Conservation (phyloP, 2,888 invertebrate genomes). For the Sphecodes monilicornis region DNA sequence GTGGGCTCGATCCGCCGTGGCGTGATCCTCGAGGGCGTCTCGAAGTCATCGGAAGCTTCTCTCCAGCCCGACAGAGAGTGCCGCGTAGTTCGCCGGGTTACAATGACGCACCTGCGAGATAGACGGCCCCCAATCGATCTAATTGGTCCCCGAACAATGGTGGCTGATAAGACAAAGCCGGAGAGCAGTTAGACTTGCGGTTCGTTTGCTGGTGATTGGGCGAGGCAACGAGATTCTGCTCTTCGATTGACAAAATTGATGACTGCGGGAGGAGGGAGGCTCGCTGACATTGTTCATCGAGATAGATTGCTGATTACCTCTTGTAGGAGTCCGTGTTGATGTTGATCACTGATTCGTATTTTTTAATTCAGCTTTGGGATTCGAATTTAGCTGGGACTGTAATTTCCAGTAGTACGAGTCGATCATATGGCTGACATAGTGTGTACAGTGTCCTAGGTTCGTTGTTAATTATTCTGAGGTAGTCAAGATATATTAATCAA, state of each 20-base stretch:
- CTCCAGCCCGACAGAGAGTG: not conserved
- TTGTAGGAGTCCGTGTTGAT: not conserved
- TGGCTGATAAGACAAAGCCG: slow-evolving; percentile 6
- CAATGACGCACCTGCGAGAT: slow-evolving; percentile 5
- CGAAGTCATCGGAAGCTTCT: not conserved
- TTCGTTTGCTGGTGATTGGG: not conserved
- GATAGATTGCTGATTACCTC: not conserved
- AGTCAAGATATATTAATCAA: too few relatives aligned
- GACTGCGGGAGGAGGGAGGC: not conserved
- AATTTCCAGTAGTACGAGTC: not conserved
- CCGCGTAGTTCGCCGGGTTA: not conserved
- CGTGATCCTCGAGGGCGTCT: not conserved
- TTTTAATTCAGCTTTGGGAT: not conserved
- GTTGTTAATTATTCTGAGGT: too few relatives aligned
- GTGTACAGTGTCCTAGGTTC: not conserved
- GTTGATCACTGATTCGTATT: not conserved
- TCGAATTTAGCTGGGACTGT: not conserved
- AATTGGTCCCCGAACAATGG: slow-evolving; percentile 29
- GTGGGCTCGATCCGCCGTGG: not conserved
- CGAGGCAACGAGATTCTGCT: not conserved
- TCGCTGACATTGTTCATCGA: not conserved
- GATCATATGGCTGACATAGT: not conserved
- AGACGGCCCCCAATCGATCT: not conserved
- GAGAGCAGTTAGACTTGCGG: not conserved
- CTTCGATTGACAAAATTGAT: not conserved